Percentiles rank a stretch among this genome's conserved stretches.
Evolutionary conservation across 1,140 invertebrate species (phyloP).

Genomic region (Drosophila oshimai): DNA sequence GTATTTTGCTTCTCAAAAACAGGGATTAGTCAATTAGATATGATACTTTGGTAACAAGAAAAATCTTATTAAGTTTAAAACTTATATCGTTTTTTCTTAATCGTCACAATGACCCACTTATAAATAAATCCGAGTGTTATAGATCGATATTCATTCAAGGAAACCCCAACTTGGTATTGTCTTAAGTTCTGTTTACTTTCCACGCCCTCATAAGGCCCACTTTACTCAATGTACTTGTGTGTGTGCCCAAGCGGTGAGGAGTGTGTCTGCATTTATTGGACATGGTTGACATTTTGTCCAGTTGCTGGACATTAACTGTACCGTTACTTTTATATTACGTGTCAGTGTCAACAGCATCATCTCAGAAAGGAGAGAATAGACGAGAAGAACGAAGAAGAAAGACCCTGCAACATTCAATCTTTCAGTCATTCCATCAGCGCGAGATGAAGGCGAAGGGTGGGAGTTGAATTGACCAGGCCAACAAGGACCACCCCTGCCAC

Average conservation of each 20-base stretch:
- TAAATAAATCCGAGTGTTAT: too few relatives aligned
- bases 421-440: slow-evolving; percentile 53
- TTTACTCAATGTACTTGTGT: not conserved
- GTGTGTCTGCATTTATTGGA: slow-evolving; percentile 67
- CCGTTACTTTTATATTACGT: slow-evolving; percentile 76
- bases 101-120: too few relatives aligned
- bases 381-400: slow-evolving; percentile 6
- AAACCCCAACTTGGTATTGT: not conserved
- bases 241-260: not conserved
- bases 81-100: too few relatives aligned
- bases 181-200: not conserved
- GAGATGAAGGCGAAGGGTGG: not conserved
- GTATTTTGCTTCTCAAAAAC: too few relatives aligned
- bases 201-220: not conserved
- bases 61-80: too few relatives aligned
- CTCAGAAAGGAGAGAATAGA: not conserved
- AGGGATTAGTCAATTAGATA: too few relatives aligned
- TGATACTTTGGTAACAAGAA: too few relatives aligned
- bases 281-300: slow-evolving; percentile 67
- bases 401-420: slow-evolving; percentile 70
- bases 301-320: slow-evolving; percentile 65
- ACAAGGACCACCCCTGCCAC: slow-evolving; percentile 18
- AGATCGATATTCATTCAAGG: not conserved
- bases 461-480: slow-evolving; percentile 48
- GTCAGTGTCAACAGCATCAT: slow-evolving; percentile 79